Evolutionary conservation across 2,797 vertebrate genomes (phyloP).

Genomic region (Pitangus sulphuratus): DNA sequence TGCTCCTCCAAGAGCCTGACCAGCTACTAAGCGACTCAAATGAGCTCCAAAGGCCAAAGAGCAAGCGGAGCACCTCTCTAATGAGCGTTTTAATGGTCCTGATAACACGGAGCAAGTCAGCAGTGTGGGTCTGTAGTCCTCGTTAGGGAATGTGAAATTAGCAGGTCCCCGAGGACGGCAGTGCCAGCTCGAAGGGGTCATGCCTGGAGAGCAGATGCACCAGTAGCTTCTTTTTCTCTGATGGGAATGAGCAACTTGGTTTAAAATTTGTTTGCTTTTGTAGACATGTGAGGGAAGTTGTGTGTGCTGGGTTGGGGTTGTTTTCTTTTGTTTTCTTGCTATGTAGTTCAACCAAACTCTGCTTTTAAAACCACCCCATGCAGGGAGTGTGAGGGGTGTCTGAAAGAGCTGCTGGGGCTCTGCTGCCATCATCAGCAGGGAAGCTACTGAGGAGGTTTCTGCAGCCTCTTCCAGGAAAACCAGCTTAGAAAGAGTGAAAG

Average conservation of each 20-base stretch:
- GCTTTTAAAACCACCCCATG: rapidly evolving
- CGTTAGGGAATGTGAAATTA: conserved; percentile 6
- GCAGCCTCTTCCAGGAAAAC: background rate
- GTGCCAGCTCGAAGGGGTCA: rapidly evolving
- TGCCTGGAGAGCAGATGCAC: background rate
- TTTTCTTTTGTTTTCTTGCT: background rate
- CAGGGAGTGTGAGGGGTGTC: background rate
- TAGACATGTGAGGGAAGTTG: background rate
- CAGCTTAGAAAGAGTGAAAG: background rate
- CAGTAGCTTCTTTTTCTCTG: background rate
- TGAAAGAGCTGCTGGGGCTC: background rate
- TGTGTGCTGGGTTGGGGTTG: background rate
- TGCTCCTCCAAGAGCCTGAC: background rate
- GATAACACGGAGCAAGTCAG: background rate
- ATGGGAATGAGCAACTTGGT: background rate
- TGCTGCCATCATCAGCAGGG: background rate
- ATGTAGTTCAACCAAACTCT: background rate
- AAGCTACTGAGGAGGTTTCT: background rate
- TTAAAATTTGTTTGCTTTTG: background rate
- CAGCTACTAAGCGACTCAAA: background rate
- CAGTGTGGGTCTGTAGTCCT: background rate
- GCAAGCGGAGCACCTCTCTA: background rate
- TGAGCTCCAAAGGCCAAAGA: conserved; percentile 8
- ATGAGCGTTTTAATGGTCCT: conserved; percentile 27
- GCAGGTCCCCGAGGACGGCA: background rate